phyloP scores from a whole-genome alignment of 2,888 invertebrate genomes.

The Drosophila mettleri region DNA sequence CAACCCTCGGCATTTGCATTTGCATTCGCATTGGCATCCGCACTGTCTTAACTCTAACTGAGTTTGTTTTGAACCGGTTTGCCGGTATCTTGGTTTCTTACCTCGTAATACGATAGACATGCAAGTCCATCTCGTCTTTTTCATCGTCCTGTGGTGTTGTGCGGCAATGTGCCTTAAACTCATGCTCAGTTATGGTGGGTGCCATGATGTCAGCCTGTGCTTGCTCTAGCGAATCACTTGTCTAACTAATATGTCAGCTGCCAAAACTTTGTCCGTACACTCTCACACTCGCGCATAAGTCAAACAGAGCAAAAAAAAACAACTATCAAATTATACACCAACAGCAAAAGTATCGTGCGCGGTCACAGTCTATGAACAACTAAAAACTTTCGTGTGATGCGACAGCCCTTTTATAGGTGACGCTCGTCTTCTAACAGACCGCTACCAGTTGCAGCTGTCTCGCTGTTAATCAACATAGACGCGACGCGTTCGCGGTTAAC shows the following conservation, averaged over 20 bases:
- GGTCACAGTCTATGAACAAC: conserved; percentile 49
- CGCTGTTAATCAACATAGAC: conserved; percentile 4
- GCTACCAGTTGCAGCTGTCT: conserved; percentile 16
- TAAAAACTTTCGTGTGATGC: conserved; percentile 53
- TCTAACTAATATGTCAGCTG: conserved; percentile 29
- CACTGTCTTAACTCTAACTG: conserved; percentile 34
- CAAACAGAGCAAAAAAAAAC: conserved; percentile 9
- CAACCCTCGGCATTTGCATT: conserved; percentile 38
- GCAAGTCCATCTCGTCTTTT: conserved; percentile 60
- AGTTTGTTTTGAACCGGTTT: conserved; percentile 34
- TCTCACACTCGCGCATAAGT: not conserved
- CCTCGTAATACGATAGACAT: conserved; percentile 76
- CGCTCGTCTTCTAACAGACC: not conserved
- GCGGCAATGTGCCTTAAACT: conserved; percentile 61
- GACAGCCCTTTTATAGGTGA: conserved; percentile 56
- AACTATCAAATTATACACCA: conserved; percentile 1
- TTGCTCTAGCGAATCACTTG: conserved; percentile 40
- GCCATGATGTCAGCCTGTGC: conserved; percentile 75
- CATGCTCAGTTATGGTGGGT: conserved; percentile 79
- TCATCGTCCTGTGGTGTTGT: conserved; percentile 57
- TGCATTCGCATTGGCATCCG: conserved; percentile 1
- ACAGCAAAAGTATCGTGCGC: conserved; percentile 45
- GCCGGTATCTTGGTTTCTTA: conserved; percentile 44
- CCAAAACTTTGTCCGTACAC: not conserved
- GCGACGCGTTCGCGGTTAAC: too few relatives aligned